phyloP scores from a whole-genome alignment of 2,888 invertebrate genomes.

The Acheta domesticus region DNA sequence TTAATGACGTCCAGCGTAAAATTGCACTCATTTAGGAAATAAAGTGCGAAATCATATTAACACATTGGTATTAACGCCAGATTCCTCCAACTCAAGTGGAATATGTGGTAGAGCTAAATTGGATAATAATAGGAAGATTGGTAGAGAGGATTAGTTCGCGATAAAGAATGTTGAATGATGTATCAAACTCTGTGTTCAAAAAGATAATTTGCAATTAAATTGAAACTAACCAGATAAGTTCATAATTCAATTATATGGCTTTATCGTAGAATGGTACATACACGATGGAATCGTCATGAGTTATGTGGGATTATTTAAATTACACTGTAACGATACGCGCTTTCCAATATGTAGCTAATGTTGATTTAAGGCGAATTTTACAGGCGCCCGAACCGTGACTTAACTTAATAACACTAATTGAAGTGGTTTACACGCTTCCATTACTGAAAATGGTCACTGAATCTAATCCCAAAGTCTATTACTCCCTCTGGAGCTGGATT shows the following conservation, averaged over 20 bases:
- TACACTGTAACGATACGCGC: neutral
- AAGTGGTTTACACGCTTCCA: neutral
- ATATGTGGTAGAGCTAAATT: too few species aligned
- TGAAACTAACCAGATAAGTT: neutral
- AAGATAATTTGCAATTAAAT: slow-evolving; percentile 2
- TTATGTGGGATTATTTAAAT: neutral
- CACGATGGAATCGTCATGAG: neutral
- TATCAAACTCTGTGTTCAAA: neutral
- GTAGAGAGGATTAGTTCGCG: neutral
- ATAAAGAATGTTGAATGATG: slow-evolving; percentile 4
- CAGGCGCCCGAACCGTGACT: neutral
- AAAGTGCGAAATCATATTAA: too few species aligned
- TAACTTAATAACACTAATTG: neutral
- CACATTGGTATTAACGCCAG: too few species aligned
- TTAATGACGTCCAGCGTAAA: too few species aligned
- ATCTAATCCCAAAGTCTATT: neutral
- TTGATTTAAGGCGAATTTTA: neutral
- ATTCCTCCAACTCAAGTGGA: too few species aligned
- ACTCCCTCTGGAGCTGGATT: neutral
- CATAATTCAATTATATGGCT: neutral
- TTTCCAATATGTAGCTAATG: neutral
- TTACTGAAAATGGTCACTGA: neutral
- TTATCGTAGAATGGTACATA: neutral
- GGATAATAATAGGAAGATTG: too few species aligned
- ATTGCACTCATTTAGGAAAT: too few species aligned